These are phyloP conservation scores for Cotesia vestalis DNA, from an alignment of 1,140 invertebrate genomes.

Conservation along the genomic window DNA sequence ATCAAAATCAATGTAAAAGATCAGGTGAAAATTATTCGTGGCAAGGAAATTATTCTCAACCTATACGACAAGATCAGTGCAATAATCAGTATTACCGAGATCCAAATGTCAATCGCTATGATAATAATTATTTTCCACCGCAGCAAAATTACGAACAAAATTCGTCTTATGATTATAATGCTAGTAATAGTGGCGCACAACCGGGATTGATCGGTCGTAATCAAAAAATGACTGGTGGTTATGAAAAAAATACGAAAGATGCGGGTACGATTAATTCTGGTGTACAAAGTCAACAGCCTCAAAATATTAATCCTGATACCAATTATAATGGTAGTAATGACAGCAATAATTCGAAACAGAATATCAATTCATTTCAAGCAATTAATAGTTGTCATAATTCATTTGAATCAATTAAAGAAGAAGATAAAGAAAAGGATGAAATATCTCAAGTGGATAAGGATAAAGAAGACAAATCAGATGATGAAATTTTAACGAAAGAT, in stretches of 20 bases:
- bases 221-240: conserved; percentile 31
- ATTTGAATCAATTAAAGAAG: conserved; percentile 49
- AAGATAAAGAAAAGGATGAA: conserved; percentile 58
- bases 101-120: conserved; percentile 52
- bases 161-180: conserved; percentile 50
- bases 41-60: conserved; percentile 58
- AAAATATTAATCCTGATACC: conserved; percentile 40
- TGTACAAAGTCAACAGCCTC: conserved; percentile 49
- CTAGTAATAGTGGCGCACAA: conserved; percentile 39
- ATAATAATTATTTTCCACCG: conserved; percentile 54
- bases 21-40: conserved; percentile 51
- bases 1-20: conserved; percentile 46
- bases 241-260: conserved; percentile 50
- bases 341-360: conserved; percentile 31
- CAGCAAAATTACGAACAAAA: conserved; percentile 56
- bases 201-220: conserved; percentile 27
- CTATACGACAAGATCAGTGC: conserved; percentile 52
- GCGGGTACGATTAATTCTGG: conserved; percentile 41
- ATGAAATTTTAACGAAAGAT: conserved; percentile 59
- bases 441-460: conserved; percentile 67
- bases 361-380: conserved; percentile 14
- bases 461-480: conserved; percentile 65
- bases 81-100: conserved; percentile 56
- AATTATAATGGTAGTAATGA: conserved; percentile 38
- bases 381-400: conserved; percentile 51